Evolutionary conservation across 2,113 vertebrate species (phyloP).

Genomic region (Petromus typicus): DNA sequence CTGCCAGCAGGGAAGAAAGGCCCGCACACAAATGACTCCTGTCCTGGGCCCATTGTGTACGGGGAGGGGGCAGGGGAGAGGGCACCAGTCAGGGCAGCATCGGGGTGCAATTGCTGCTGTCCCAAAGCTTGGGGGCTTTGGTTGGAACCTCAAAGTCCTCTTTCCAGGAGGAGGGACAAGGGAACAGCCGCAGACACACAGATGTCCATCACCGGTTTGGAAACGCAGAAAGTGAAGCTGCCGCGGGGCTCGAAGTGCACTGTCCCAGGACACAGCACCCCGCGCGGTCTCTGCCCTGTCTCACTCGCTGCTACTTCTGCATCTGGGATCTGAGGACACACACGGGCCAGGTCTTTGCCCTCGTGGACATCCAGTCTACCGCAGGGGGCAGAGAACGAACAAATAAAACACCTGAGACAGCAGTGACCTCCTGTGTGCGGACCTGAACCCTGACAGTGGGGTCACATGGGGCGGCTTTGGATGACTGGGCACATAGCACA

Average conservation of each 20-base stretch:
- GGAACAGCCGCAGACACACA: neutral
- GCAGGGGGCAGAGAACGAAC: neutral
- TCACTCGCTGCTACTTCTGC: neutral
- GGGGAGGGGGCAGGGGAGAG: neutral
- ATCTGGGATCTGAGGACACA: neutral
- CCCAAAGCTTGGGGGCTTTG: neutral
- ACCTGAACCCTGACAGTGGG: rapidly evolving
- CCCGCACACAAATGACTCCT: neutral
- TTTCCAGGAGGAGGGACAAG: neutral
- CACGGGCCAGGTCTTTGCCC: neutral
- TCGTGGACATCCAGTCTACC: neutral
- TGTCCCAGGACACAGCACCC: rapidly evolving
- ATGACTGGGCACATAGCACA: too few relatives aligned
- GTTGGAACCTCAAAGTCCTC: neutral
- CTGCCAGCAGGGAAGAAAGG: neutral
- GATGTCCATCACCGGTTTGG: neutral
- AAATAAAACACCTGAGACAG: neutral
- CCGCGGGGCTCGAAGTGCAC: too few relatives aligned
- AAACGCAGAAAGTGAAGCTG: neutral
- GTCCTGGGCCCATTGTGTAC: neutral
- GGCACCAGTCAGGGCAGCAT: neutral
- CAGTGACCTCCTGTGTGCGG: neutral
- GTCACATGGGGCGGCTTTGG: neutral
- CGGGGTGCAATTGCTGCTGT: rapidly evolving
- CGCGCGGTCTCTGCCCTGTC: rapidly evolving